Conservation (phyloP, 2,888 invertebrate genomes). For the Cremastinae sp. region DNA sequence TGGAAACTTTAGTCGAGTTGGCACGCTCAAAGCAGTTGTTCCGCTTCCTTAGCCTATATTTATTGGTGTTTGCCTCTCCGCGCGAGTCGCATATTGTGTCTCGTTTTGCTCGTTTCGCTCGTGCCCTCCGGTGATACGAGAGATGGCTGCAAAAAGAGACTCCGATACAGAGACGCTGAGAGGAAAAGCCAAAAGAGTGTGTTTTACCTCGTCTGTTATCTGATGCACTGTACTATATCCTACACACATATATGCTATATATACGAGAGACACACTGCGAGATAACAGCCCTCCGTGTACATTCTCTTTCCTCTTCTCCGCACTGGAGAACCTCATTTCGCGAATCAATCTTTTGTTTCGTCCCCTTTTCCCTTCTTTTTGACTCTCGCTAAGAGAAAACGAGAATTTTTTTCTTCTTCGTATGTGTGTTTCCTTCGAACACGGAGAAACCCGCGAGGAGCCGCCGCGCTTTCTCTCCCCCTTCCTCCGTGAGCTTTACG, state of each 20-base stretch:
- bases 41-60: not conserved
- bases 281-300: not conserved
- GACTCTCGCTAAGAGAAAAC: slow-evolving; percentile 2
- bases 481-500: slow-evolving; percentile 3
- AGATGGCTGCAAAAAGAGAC: slow-evolving; percentile 2
- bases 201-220: slow-evolving; percentile 11
- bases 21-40: not conserved
- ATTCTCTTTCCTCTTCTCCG: not conserved
- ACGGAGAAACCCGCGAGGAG: not conserved
- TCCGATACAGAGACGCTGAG: not conserved
- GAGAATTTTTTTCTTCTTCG: not conserved
- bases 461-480: slow-evolving; percentile 7
- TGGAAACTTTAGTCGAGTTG: slow-evolving; percentile 1
- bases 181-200: not conserved
- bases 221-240: slow-evolving; percentile 10
- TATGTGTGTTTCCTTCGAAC: slow-evolving; percentile 15
- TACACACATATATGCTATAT: too few species aligned
- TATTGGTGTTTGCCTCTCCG: not conserved
- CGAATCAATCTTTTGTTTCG: slow-evolving; percentile 57
- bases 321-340: slow-evolving; percentile 37
- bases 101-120: not conserved
- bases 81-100: slow-evolving; percentile 1
- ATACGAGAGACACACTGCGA: too few species aligned
- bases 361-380: slow-evolving; percentile 20
- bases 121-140: slow-evolving; percentile 26